These are phyloP conservation scores for Clitarchus hookeri DNA, from an alignment of 2,888 invertebrate species.

Conservation along the genomic window DNA sequence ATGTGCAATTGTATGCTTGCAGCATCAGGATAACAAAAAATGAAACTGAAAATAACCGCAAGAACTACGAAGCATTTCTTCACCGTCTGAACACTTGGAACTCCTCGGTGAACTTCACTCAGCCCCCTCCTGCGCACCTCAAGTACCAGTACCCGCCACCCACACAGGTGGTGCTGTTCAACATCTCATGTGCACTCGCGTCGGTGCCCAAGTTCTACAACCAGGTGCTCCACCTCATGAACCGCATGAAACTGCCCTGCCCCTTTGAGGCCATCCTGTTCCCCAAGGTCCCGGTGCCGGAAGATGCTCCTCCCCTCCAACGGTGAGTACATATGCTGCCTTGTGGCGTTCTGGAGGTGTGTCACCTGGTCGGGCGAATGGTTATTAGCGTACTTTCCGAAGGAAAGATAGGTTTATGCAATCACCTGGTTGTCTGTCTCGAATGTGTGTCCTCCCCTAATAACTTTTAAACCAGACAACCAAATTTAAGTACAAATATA, in stretches of 20 bases:
- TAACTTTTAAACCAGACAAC: too few relatives aligned
- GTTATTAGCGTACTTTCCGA: too few relatives aligned
- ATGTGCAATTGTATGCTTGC: background rate
- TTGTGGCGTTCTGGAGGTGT: too few relatives aligned
- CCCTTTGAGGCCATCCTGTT: slow-evolving; percentile 66
- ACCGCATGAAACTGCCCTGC: slow-evolving; percentile 86
- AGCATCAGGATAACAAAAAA: slow-evolving; percentile 40
- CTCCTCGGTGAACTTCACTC: slow-evolving; percentile 66
- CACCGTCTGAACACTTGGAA: slow-evolving; percentile 65
- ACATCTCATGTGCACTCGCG: slow-evolving; percentile 76
- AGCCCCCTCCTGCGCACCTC: slow-evolving; percentile 75
- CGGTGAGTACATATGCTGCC: background rate
- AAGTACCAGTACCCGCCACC: slow-evolving; percentile 82
- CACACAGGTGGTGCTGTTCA: slow-evolving; percentile 70
- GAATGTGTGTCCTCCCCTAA: too few relatives aligned
- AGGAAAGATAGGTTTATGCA: too few relatives aligned
- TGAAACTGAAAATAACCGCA: slow-evolving; percentile 45
- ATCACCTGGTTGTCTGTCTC: too few relatives aligned
- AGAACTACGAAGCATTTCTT: slow-evolving; percentile 55
- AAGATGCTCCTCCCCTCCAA: background rate
- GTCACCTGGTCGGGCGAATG: too few relatives aligned
- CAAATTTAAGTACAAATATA: too few relatives aligned
- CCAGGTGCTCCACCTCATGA: slow-evolving; percentile 86
- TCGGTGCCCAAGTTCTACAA: slow-evolving; percentile 82
- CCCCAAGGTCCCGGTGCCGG: slow-evolving; percentile 32